Conservation (phyloP, 2,113 vertebrate genomes). For the Choloepus hoffmanni region DNA sequence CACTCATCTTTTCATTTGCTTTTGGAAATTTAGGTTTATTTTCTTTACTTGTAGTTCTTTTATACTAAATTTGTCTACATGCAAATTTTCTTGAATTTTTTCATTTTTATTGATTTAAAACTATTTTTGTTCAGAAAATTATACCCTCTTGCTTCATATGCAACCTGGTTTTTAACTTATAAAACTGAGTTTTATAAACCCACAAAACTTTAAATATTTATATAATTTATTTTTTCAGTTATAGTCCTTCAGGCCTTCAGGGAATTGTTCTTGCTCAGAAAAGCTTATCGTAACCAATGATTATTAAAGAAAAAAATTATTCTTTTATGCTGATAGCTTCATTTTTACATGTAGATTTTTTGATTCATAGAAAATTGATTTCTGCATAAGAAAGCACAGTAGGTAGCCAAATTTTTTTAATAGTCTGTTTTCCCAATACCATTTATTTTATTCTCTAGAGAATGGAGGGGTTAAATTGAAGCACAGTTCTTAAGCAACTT, state of each 20-base stretch:
- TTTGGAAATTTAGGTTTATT: background rate
- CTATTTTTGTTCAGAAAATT: background rate
- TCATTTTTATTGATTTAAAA: background rate
- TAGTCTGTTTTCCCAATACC: background rate
- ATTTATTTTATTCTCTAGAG: background rate
- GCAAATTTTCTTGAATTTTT: background rate
- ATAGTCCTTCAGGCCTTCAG: background rate
- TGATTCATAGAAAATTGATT: slow-evolving; percentile 13
- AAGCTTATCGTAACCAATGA: background rate
- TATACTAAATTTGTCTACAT: background rate
- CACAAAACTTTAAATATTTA: background rate
- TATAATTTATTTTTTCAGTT: background rate
- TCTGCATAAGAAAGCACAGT: background rate
- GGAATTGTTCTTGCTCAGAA: background rate
- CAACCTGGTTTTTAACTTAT: background rate
- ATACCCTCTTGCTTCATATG: background rate
- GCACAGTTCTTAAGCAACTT: background rate
- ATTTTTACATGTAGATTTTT: background rate
- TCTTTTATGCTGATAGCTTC: background rate
- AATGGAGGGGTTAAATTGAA: background rate
- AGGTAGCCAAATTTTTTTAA: background rate
- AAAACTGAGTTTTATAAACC: background rate
- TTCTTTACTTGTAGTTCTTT: background rate
- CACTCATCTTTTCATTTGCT: background rate
- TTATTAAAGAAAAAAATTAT: background rate